These are phyloP conservation scores for Euplexia lucipara DNA, from an alignment of 2,888 invertebrate genomes.

Conservation along the genomic window DNA sequence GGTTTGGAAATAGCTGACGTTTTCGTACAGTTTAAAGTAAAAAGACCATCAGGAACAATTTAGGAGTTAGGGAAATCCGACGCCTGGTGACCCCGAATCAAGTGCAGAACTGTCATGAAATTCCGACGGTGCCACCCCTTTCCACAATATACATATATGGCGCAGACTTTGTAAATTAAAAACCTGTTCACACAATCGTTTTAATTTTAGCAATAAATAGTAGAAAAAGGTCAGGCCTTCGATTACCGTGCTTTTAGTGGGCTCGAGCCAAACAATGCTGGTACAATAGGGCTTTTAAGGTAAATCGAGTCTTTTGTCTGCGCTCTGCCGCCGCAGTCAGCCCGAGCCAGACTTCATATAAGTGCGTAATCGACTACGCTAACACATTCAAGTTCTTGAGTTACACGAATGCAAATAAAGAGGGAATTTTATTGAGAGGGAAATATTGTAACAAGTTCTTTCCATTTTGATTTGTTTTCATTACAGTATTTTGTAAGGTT, in stretches of 20 bases:
- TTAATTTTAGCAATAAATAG: constrained; percentile 54
- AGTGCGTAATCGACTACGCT: constrained; percentile 74
- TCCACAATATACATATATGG: too few relatives aligned
- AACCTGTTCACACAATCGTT: constrained; percentile 20
- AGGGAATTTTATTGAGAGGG: constrained; percentile 24
- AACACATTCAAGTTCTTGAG: constrained; percentile 42
- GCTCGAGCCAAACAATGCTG: constrained; percentile 81
- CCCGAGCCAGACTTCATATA: constrained; percentile 69
- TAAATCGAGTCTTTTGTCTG: constrained; percentile 81
- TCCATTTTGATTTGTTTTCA: constrained; percentile 1
- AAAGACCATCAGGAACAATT: too few relatives aligned
- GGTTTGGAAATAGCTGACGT: too few relatives aligned
- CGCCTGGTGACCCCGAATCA: too few relatives aligned
- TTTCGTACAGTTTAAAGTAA: too few relatives aligned
- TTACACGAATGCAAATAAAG: constrained; percentile 40
- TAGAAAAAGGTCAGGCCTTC: constrained; percentile 70
- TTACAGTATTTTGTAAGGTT: neutral
- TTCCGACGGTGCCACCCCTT: too few relatives aligned
- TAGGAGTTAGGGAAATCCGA: too few relatives aligned
- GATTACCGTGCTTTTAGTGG: constrained; percentile 82
- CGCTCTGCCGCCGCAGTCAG: constrained; percentile 47
- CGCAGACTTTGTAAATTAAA: constrained; percentile 9
- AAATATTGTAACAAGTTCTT: constrained; percentile 17
- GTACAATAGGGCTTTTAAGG: constrained; percentile 84
- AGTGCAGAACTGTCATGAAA: too few relatives aligned